phyloP scores from a whole-genome alignment of 2,797 vertebrate genomes.

The Ateles fusciceps region DNA sequence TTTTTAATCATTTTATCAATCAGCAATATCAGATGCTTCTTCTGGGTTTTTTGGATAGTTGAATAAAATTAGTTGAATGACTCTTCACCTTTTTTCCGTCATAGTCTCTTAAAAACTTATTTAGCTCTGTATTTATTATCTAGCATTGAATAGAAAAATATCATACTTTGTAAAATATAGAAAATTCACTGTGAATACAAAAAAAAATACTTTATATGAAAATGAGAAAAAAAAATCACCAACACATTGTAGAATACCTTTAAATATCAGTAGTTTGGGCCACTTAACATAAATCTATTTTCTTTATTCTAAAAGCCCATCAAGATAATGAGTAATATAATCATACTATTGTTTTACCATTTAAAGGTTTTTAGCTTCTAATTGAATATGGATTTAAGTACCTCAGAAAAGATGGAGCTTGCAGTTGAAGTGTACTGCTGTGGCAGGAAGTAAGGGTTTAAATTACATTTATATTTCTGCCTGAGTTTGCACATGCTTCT shows the following conservation, averaged over 20 bases:
- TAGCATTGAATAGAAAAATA: neutral
- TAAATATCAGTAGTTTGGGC: neutral
- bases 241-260: neutral
- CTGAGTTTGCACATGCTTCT: neutral
- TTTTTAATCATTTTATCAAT: neutral
- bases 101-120: neutral
- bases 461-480: slow-evolving; percentile 24
- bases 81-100: neutral
- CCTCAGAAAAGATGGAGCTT: neutral
- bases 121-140: neutral
- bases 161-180: neutral
- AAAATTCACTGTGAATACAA: slow-evolving; percentile 6
- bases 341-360: neutral
- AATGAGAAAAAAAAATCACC: slow-evolving; percentile 3
- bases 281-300: neutral
- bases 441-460: neutral
- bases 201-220: slow-evolving; percentile 27
- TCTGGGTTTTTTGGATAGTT: neutral
- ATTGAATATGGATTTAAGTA: slow-evolving; percentile 34
- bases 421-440: neutral
- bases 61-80: neutral
- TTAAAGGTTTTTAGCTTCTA: slow-evolving; percentile 24
- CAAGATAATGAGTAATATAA: neutral
- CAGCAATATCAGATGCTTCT: neutral
- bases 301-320: neutral